Conservation (phyloP, 2,113 vertebrate genomes). For the Cercopithecus mona region DNA sequence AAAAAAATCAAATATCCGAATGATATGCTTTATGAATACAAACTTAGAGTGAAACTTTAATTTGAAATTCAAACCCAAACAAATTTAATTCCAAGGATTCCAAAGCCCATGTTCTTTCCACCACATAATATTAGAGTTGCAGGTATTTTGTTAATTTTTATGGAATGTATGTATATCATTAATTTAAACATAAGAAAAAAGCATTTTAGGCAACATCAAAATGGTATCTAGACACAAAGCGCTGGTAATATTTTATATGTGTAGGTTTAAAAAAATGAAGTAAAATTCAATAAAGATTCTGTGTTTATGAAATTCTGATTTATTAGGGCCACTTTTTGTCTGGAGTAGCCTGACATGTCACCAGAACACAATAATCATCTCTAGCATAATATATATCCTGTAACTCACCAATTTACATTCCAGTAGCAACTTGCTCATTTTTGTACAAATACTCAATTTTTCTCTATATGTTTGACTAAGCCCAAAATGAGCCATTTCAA, state of each 20-base stretch:
- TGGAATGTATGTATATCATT: background rate
- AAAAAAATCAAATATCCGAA: background rate
- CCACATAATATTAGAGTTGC: background rate
- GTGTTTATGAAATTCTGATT: background rate
- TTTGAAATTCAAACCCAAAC: background rate
- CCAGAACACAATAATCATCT: constrained; percentile 1
- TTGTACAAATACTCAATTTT: background rate
- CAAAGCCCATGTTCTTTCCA: background rate
- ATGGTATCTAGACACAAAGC: background rate
- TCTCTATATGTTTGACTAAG: background rate
- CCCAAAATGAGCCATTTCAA: background rate
- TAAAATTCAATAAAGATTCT: background rate
- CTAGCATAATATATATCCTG: background rate
- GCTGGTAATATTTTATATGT: background rate
- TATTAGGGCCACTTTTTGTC: background rate
- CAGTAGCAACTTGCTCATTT: background rate
- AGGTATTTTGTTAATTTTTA: background rate
- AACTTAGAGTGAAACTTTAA: background rate
- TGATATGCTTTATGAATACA: background rate
- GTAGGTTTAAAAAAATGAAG: background rate
- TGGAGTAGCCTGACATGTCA: background rate
- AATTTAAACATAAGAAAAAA: background rate
- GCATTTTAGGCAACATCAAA: background rate
- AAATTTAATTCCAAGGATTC: background rate
- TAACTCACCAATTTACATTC: background rate